Evolutionary conservation across 2,888 invertebrate species (phyloP), one percentile per base, ranked within the genome.

Genomic region (Parasteatoda lunata): DNA sequence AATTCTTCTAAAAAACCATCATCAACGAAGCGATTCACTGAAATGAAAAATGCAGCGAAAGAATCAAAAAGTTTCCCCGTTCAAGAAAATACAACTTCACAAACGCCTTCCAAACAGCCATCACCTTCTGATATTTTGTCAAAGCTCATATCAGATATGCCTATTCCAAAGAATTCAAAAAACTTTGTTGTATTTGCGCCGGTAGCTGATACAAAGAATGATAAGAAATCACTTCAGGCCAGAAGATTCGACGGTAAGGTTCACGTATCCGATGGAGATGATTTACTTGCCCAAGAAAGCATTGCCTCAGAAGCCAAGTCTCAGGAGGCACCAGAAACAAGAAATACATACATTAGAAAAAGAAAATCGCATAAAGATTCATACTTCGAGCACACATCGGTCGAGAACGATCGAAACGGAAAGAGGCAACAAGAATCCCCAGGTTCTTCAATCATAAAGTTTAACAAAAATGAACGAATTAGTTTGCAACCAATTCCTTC

Each of bases 181-280:
- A 81, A 87, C 49, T 87, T 87, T 13, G 82, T 87, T 0, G 81
- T 87, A 52, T 87, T 87, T 77, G 81, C 86, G 9, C 86, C 86
- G 30, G 77, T 87, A 15, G 73, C 86, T n/a, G 86, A 87, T 65
- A 76, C 77, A 15, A 54, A 64, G 48, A 48, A 30, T 48, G 47
- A 13, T 1, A 51, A 51, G 9, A 71, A 72, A 64, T 15, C 71
- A 5, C 52, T 66, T 49, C 68, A 82, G 47, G 86, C 77, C 13
- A 54, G 81, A 15, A 66, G 81, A 69, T 64, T 77, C 4, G 81
- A 82, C 7, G 77, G 48, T 3, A 82, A 82, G 48, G 13, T 73
- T 1, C 45, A 69, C 3, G 9, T 85, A 4, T 71, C 68, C 4
- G 77, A 75, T n/a, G 73, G 64, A 0, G 82, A 77, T 7, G 86